Evolutionary conservation across 2,888 invertebrate species (phyloP), one percentile per base, ranked within the genome.

Genomic region (Neoascia interrupta): DNA sequence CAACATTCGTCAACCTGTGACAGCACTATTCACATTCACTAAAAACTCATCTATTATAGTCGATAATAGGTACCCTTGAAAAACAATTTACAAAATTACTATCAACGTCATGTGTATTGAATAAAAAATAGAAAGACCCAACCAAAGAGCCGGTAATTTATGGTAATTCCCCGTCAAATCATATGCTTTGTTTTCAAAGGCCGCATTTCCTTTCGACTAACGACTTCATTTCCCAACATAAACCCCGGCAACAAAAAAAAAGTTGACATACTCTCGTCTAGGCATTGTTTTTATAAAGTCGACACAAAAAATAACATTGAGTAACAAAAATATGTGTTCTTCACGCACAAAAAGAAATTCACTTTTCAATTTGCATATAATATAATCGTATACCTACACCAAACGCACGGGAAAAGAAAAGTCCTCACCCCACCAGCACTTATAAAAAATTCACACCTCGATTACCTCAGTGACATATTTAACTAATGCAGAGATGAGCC

Each of bases 341-440:
- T 31, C 36, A 39, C 28, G 23, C 4, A 1, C 5, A 13, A 31
- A 26, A 53, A 45, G 41, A 72, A 70, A 47, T 66, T 72, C 64
- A 60, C 41, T 72, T 72, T 72, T 72, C 53, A 76, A 76, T 76
- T 72, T 76, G 53, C 76, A 76, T 72, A 76, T 72, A 64, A 64
- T 58, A n/a, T n/a, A n/a, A n/a, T n/a, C n/a, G n/a, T n/a, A 64
- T 63, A 31, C 61, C 19, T 28, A 19, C 18, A 16, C 2, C 28
- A 47, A 34, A 31, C 34, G 31, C 31, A 23, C 11, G 4, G 2
- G n/a, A n/a, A n/a, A n/a, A n/a, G n/a, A n/a, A n/a, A n/a, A n/a
- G n/a, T n/a, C n/a, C n/a, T n/a, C n/a, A n/a, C n/a, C n/a, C n/a
- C n/a, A n/a, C n/a, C n/a, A n/a, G n/a, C n/a, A n/a, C n/a, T n/a